These are phyloP conservation scores for Oncorhynchus gorbuscha DNA, from an alignment of 2,113 vertebrate genomes.

Conservation along the genomic window DNA sequence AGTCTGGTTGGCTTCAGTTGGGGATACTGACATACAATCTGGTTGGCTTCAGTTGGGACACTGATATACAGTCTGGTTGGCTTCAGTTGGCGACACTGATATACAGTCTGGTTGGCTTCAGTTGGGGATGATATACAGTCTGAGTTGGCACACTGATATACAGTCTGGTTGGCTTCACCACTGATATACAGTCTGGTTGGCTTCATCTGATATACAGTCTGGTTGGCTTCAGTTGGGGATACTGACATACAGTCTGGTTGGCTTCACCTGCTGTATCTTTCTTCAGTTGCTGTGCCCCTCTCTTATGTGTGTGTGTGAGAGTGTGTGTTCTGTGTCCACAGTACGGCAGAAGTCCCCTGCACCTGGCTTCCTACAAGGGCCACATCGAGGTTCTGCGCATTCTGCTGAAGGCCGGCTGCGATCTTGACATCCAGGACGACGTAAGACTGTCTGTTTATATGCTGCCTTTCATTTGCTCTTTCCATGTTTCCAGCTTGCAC, in stretches of 20 bases:
- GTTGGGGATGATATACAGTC: no score
- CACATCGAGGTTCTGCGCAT: constrained; percentile 88
- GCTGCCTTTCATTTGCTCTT: neutral
- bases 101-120: neutral
- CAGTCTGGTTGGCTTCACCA: neutral
- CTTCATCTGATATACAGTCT: no score
- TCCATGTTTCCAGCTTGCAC: neutral
- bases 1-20: neutral
- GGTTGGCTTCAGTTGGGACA: neutral
- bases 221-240: neutral
- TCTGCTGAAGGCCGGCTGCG: constrained; percentile 94
- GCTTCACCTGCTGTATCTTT: neutral
- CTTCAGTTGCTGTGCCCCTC: neutral
- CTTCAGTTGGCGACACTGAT: neutral
- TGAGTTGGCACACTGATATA: neutral
- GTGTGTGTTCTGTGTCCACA: constrained; percentile 66
- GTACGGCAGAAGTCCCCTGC: constrained; percentile 92
- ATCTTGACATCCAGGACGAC: constrained; percentile 94
- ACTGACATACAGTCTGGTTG: neutral
- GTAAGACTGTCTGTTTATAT: constrained; percentile 75
- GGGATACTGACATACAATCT: no score
- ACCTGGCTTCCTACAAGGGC: constrained; percentile 92
- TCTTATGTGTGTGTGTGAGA: constrained; percentile 20
- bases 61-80: neutral
- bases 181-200: no score